Evolutionary conservation across 2,113 vertebrate genomes (phyloP), one percentile per base, ranked within the genome.

Genomic region (Microtus richardsoni): DNA sequence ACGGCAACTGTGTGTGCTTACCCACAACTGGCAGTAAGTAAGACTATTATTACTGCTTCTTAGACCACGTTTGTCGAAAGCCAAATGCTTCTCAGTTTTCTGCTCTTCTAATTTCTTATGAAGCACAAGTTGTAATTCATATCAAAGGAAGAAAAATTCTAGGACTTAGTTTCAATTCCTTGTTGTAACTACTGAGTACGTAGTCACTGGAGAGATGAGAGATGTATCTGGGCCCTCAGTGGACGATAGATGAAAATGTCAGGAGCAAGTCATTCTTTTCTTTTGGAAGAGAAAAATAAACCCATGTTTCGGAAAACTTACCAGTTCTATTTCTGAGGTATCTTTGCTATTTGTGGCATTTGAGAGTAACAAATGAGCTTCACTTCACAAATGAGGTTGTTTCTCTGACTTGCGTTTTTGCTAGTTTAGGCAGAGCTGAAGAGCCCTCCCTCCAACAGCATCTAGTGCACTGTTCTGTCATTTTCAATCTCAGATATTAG

Each of bases 391-490:
- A 97, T 83, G 88, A 95, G 98, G 68, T 92, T 95, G 30, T 96
- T 95, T 97, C 33, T 78, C 88, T 64, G 79, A 89, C 77, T 97
- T 95, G 2, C 62, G 89, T 88, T 97, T 82, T 62, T 93, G 89
- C 83, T 97, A 73, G 60, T 93, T 94, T 96, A 91, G 95, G 95
- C 96, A 88, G 93, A 95, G 97, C 96, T 89, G 92, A 96, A 97
- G 97, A 75, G 96, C 92, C 71, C 19, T 58, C 54, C 96, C 86
- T 96, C 28, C 49, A 96, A 92, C 78, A 93, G 93, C 30, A 71
- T n/a, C 79, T 88, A 85, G 79, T 92, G 58, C 82, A 54, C 47
- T 5, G 4, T 10, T 60, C 17, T 87, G 26, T 79, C 77, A 96
- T 97, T 98, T 95, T 95, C 0, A 36, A 78, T 95, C 68, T 85